Evolutionary conservation across 92 coral and sea anemone genomes (phyloP).

Genomic region (Porites lobata): DNA sequence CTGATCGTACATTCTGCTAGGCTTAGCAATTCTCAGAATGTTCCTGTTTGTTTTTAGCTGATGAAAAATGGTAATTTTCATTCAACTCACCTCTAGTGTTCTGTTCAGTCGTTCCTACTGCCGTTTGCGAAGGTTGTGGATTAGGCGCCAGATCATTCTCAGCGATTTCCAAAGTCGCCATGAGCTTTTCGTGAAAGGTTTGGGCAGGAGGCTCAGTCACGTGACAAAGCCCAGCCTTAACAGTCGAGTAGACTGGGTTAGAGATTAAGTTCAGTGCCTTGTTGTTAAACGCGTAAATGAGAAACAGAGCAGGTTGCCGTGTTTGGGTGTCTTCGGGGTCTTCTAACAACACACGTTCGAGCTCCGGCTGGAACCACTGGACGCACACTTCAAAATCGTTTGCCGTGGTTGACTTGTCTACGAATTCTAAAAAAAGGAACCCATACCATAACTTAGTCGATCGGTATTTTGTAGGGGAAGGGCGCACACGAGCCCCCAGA

Average conservation of each 20-base stretch:
- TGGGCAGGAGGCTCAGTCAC: slow-evolving; percentile 61
- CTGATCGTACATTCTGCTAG: too few relatives aligned
- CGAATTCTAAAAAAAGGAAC: not conserved
- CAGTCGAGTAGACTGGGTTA: slow-evolving; percentile 41
- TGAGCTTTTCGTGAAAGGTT: slow-evolving; percentile 85
- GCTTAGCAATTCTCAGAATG: not conserved
- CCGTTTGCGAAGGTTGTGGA: not conserved
- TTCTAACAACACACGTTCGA: slow-evolving; percentile 34
- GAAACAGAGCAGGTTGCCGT: slow-evolving; percentile 26
- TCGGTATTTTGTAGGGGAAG: too few relatives aligned
- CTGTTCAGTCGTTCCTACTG: not conserved
- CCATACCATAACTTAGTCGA: not conserved
- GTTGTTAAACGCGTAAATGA: slow-evolving; percentile 84
- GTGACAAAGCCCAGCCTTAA: slow-evolving; percentile 76
- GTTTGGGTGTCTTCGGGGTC: slow-evolving; percentile 32
- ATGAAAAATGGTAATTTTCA: too few relatives aligned
- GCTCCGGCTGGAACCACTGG: slow-evolving; percentile 81
- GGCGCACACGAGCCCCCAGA: too few relatives aligned
- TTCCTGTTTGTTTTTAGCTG: not conserved
- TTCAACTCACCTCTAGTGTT: slow-evolving; percentile 8
- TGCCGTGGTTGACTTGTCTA: slow-evolving; percentile 57
- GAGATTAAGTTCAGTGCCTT: slow-evolving; percentile 68
- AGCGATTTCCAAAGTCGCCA: slow-evolving; percentile 85
- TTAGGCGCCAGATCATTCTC: slow-evolving; percentile 81
- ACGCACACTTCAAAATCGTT: slow-evolving; percentile 86